A percentile compares a stretch with the other conserved stretches of the same genome.
These are phyloP conservation scores for Molorchus minor DNA, from an alignment of 2,888 invertebrate species.

Conservation along the genomic window DNA sequence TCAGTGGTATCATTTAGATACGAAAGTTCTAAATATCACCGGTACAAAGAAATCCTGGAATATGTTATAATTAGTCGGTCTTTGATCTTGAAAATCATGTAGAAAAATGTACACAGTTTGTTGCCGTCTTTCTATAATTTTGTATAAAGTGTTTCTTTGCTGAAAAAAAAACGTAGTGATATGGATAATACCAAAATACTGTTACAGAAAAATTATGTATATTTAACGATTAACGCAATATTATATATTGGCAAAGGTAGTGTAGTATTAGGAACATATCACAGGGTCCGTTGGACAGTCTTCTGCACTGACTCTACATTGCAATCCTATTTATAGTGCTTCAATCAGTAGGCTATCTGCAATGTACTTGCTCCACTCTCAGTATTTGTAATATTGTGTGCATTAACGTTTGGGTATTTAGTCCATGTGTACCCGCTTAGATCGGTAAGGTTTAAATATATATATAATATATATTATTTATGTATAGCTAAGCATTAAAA, in stretches of 20 bases:
- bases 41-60: too few species aligned
- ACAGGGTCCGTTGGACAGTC: slow-evolving; percentile 55
- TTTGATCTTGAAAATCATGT: too few species aligned
- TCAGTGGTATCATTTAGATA: too few species aligned
- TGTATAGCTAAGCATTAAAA: slow-evolving; percentile 51
- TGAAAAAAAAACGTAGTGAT: slow-evolving; percentile 47
- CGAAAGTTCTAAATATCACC: too few species aligned
- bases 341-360: slow-evolving; percentile 53
- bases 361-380: slow-evolving; percentile 58
- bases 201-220: slow-evolving; percentile 42
- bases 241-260: slow-evolving; percentile 50
- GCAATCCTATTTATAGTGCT: slow-evolving; percentile 61
- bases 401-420: slow-evolving; percentile 51
- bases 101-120: too few species aligned
- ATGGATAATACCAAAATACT: slow-evolving; percentile 57
- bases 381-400: slow-evolving; percentile 60
- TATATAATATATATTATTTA: slow-evolving; percentile 55
- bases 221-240: slow-evolving; percentile 39
- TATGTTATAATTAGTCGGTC: too few species aligned
- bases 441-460: slow-evolving; percentile 34
- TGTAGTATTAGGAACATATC: slow-evolving; percentile 60
- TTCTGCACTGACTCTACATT: slow-evolving; percentile 59
- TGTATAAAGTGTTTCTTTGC: slow-evolving; percentile 38
- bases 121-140: too few species aligned
- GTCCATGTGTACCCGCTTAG: slow-evolving; percentile 43